These are phyloP conservation scores for Steinernema scapterisci DNA, from an alignment of 2,888 invertebrate species.

Conservation along the genomic window DNA sequence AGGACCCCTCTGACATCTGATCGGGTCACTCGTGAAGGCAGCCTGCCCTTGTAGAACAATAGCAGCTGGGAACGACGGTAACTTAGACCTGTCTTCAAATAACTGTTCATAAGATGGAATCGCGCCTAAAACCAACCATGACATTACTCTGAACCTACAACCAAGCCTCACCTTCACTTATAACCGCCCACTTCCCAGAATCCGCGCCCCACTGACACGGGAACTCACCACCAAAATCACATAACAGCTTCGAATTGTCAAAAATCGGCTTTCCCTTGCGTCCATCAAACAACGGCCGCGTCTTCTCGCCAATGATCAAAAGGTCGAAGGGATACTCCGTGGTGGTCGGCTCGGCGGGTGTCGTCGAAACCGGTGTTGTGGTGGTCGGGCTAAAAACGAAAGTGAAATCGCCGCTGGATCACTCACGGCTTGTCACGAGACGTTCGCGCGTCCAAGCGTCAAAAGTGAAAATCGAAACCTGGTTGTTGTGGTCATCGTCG, in stretches of 20 bases:
- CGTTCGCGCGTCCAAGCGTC: background rate
- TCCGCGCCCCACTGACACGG: constrained; percentile 64
- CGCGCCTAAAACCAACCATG: constrained; percentile 49
- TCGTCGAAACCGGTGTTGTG: constrained; percentile 33
- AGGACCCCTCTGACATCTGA: constrained; percentile 60
- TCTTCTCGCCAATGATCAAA: constrained; percentile 57
- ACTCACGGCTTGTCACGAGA: background rate
- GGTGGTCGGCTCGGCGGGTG: constrained; percentile 34
- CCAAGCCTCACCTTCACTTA: constrained; percentile 50
- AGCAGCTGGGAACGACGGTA: constrained; percentile 62
- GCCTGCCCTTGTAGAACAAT: constrained; percentile 63
- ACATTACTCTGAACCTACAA: background rate
- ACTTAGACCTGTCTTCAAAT: constrained; percentile 37
- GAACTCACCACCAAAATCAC: constrained; percentile 62
- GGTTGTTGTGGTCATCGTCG: constrained; percentile 37
- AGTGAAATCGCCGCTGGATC: background rate
- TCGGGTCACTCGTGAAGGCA: constrained; percentile 62
- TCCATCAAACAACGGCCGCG: constrained; percentile 59
- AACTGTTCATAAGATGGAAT: constrained; percentile 61
- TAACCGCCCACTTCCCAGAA: constrained; percentile 63
- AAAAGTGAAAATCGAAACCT: constrained; percentile 26
- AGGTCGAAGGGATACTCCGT: constrained; percentile 56
- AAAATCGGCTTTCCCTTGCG: constrained; percentile 53
- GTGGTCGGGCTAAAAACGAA: background rate
- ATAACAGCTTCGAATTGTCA: constrained; percentile 58